Evolutionary conservation across 92 coral and sea anemone genomes (phyloP), one percentile per base, ranked within the genome.

Genomic region (Bergia sp.): DNA sequence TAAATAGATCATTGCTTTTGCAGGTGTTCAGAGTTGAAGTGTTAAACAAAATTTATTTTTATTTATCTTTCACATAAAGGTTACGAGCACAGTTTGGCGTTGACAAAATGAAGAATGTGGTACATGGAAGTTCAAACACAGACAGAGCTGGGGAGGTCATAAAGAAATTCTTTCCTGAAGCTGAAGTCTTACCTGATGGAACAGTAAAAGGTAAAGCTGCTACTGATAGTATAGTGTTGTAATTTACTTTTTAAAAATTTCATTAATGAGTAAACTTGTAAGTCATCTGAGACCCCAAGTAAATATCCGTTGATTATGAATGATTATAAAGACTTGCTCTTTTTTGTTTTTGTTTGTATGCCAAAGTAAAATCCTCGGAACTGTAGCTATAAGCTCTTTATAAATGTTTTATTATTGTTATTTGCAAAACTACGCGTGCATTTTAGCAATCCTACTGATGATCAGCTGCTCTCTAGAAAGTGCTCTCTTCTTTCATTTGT

Each of bases 151-250:
- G 88, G 37, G 72, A 91, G 43, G 93, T 92, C 38, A 97, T 97
- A n/a, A 91, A 92, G 75, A 96, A 92, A 92, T 93, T 95, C 83
- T 94, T 97, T 80, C 99, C 99, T 58, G 98, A 97, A 82, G 97
- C 92, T 16, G 96, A 95, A 82, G 73, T 97, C 39, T 77, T 92
- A 49, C 98, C 98, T 23, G 96, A 93, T 94, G 99, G 99, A 61
- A 93, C 94, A 58, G 96, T 92, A 9, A 89, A 88, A 94, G 96
- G 99, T 96, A 89, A 67, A 29, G 10, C 6, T 15, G 8, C 11
- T 23, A 82, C n/a, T 64, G 18, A 7, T 20, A 29, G 10, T 39
- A 81, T 69, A 69, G 16, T 89, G 21, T 20, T 4, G 3, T 20
- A 57, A 16, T 88, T 41, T 18, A 53, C 58, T 53, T 53, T 18